phyloP scores from a whole-genome alignment of 2,888 invertebrate genomes.

The Griposia aprilina region DNA sequence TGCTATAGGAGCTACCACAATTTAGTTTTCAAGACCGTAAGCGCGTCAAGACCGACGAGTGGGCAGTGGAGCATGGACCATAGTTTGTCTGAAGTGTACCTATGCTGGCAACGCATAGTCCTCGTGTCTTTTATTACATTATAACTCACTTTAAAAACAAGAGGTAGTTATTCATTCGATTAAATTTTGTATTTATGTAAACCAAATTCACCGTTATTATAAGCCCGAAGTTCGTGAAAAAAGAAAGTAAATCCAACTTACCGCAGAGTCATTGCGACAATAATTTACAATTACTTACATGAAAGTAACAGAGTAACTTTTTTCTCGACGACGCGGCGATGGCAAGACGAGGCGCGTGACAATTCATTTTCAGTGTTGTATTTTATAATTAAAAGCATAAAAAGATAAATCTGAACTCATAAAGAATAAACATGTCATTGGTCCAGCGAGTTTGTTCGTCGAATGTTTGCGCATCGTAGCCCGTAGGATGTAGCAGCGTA shows the following conservation, averaged over 20 bases:
- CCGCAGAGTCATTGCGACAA: not conserved
- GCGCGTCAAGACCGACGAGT: not conserved
- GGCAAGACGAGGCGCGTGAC: not conserved
- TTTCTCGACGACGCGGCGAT: not conserved
- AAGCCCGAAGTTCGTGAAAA: not conserved
- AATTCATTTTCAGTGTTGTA: not conserved
- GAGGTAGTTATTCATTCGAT: not conserved
- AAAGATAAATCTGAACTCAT: too few species aligned
- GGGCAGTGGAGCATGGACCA: not conserved
- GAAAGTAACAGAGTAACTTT: not conserved
- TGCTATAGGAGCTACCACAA: not conserved
- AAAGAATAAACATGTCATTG: not conserved
- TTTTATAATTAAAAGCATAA: not conserved
- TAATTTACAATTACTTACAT: not conserved
- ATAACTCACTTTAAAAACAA: not conserved
- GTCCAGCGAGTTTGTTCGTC: not conserved
- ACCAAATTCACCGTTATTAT: not conserved
- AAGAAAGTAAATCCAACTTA: not conserved
- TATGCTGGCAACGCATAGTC: not conserved
- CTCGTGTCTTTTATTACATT: not conserved
- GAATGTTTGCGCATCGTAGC: not conserved
- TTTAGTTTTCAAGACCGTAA: not conserved
- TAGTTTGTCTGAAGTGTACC: not conserved
- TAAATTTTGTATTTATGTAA: not conserved
- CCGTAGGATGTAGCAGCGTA: not conserved